A percentile compares a stretch with the other conserved stretches of the same genome.
These are phyloP conservation scores for Reticulitermes lucifugus DNA, from an alignment of 2,888 invertebrate genomes.

Conservation along the genomic window DNA sequence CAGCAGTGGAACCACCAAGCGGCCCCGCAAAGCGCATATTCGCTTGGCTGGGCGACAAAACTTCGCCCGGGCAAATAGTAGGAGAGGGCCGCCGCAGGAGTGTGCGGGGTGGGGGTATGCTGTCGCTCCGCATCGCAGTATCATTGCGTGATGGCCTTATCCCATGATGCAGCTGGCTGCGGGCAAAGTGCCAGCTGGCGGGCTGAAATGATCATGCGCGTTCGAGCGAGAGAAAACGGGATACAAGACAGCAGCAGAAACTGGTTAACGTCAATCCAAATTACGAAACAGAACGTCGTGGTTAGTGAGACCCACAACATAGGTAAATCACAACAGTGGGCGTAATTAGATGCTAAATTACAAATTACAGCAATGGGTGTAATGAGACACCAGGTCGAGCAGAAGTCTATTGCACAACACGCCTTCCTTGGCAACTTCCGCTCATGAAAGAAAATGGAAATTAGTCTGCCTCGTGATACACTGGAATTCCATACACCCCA, in stretches of 20 bases:
- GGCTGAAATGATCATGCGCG: conserved; percentile 32
- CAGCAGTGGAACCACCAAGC: conserved; percentile 18
- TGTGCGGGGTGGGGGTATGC: conserved; percentile 7
- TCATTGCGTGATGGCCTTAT: conserved; percentile 19
- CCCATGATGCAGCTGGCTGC: conserved; percentile 53
- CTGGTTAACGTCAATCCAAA: conserved; percentile 20
- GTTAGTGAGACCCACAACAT: not conserved
- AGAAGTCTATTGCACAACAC: not conserved
- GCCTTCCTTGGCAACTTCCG: not conserved
- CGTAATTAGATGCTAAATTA: not conserved
- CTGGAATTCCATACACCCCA: not conserved
- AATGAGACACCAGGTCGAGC: not conserved
- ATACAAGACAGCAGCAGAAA: not conserved
- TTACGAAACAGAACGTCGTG: not conserved
- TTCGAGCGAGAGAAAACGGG: conserved; percentile 14
- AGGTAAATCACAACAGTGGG: not conserved
- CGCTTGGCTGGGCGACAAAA: conserved; percentile 53
- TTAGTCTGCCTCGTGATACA: not conserved
- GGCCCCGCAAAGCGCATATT: conserved; percentile 51
- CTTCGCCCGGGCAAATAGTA: conserved; percentile 51
- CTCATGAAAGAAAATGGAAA: not conserved
- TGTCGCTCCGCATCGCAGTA: not conserved
- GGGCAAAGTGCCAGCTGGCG: conserved; percentile 53
- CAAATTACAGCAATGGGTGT: not conserved
- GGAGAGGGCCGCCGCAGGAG: conserved; percentile 45